Base-by-base conservation (phyloP, 2,113 vertebrate species). In the Cyanistes caeruleus region DNA sequence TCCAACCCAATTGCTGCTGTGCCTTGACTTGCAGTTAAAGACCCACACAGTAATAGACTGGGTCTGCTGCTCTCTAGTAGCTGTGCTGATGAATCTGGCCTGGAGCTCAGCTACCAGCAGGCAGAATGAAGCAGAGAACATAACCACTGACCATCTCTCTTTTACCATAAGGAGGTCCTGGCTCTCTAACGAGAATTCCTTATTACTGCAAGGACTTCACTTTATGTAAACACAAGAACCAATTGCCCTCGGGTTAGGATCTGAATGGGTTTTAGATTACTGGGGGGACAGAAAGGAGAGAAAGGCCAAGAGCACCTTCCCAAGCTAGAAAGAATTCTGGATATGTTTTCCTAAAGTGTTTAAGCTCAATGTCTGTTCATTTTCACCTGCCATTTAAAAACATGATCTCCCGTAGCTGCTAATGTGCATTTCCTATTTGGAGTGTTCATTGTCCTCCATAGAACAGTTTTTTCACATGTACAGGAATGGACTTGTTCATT, bases 141-240 rank as follows among this genome's bases (percentile, higher is more conserved):
- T 9, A 22, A 55, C 13, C 67, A 49, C 30, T 1, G 2, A 55
- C 24, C 9, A n/a, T 5, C 11, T 70, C 33, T 59, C 64, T 59
- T 63, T 8, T 30, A 30, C 30, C 80, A 19, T 4, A 31, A 52
- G 10, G 12, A 31, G 85, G 60, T 41, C 22, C 53, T n/a, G 41
- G 19, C 31, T 90, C 6, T 3, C 39, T 59, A 48, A 67, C 0
- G 0, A 51, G 56, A 27, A 74, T 51, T 72, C 14, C 39, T 43
- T 25, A 17, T 25, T 35, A n/a, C 11, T 39, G 16, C 22, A 48
- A 81, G 35, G 43, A 25, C 15, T 12, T 88, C 28, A n/a, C 0
- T 0, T 58, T 58, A 59, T 4, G 24, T 46, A 72, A 90, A 72
- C 15, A 41, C 24, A 59, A 52, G 53, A 13, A 74, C 27, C 25